Evolutionary conservation across 2,113 vertebrate genomes (phyloP).

Genomic region (Gnathonemus longibarbis): DNA sequence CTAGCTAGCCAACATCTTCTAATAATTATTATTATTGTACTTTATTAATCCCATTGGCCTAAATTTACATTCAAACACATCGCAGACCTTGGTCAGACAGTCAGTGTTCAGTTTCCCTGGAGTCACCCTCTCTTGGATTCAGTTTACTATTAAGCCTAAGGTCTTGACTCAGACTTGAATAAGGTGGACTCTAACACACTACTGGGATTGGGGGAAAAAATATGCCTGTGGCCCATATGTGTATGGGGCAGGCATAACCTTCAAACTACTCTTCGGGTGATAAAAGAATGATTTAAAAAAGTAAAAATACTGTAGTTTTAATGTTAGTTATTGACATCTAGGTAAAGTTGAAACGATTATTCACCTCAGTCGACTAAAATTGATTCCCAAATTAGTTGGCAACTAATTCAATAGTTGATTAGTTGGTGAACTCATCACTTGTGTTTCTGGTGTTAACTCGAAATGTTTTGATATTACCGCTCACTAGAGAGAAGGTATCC

Average conservation of each 20-base stretch:
- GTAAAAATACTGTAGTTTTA: background rate
- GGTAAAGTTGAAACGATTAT: background rate
- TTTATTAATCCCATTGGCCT: too few relatives aligned
- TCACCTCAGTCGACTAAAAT: too few relatives aligned
- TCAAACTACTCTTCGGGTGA: background rate
- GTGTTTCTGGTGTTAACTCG: too few relatives aligned
- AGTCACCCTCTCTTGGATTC: background rate
- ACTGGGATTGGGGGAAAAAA: background rate
- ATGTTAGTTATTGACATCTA: background rate
- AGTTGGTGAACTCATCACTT: too few relatives aligned
- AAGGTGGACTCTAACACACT: background rate
- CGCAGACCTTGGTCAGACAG: background rate
- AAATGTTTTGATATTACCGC: too few relatives aligned
- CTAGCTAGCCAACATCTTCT: too few relatives aligned
- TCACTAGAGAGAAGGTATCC: too few relatives aligned
- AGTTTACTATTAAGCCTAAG: background rate
- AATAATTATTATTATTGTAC: too few relatives aligned
- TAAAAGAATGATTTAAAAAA: background rate
- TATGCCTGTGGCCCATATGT: background rate
- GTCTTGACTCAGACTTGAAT: background rate
- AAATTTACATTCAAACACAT: background rate
- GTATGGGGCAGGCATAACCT: background rate
- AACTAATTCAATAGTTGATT: too few relatives aligned
- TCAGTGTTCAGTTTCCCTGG: background rate
- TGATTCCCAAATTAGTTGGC: too few relatives aligned